Conservation (phyloP, 2,113 vertebrate species). For the Carassius carassius region DNA sequence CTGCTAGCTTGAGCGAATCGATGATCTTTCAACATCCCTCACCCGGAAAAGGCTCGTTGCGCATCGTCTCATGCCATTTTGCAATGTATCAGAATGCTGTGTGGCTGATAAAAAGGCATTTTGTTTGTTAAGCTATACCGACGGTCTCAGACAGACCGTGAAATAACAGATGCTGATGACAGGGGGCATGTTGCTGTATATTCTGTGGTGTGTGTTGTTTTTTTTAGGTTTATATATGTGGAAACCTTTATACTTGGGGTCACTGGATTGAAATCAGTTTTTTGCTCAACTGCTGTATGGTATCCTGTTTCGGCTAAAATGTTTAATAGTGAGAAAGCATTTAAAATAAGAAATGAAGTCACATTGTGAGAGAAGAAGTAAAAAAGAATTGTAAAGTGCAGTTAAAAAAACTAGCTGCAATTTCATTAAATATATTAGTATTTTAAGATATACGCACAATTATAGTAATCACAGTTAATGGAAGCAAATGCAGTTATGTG, state of each 20-base stretch:
- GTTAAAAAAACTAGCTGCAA: background rate
- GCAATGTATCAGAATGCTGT: constrained; percentile 69
- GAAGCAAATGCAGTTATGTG: background rate
- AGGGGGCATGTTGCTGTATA: constrained; percentile 6
- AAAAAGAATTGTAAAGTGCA: background rate
- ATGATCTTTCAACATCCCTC: constrained; percentile 65
- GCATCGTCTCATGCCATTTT: constrained; percentile 69
- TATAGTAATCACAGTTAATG: background rate
- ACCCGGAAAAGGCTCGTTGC: constrained; percentile 65
- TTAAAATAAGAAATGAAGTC: background rate
- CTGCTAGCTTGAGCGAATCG: constrained; percentile 64
- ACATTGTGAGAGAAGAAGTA: background rate
- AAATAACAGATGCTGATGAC: constrained; percentile 50
- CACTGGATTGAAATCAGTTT: background rate
- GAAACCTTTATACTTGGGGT: background rate
- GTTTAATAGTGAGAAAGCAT: background rate
- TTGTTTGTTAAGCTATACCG: constrained; percentile 58
- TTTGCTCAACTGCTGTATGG: background rate
- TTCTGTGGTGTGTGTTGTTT: background rate
- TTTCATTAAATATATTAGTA: background rate
- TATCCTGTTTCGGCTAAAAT: background rate
- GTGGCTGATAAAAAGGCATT: constrained; percentile 67
- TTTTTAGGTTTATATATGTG: background rate
- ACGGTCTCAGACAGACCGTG: constrained; percentile 54
- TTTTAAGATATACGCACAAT: background rate